phyloP scores from a whole-genome alignment of 2,113 vertebrate genomes.

The Xerus inauris region DNA sequence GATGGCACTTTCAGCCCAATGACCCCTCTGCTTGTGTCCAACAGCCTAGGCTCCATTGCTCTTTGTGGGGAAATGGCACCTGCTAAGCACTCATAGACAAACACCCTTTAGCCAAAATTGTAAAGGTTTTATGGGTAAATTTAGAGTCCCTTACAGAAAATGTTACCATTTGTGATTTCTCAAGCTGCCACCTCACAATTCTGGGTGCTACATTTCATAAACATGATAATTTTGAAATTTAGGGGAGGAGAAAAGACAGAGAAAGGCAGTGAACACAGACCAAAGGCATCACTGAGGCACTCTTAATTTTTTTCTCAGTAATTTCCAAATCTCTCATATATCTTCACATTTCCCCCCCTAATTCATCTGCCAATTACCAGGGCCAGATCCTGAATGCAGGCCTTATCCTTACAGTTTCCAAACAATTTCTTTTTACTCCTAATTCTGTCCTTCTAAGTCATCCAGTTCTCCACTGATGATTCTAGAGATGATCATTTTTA shows the following conservation, averaged over 20 bases:
- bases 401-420: too few species aligned
- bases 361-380: too few species aligned
- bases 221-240: neutral
- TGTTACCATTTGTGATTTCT: conserved; percentile 43
- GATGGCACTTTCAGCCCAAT: neutral
- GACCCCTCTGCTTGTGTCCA: neutral
- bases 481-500: neutral
- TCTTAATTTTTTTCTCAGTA: too few species aligned
- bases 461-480: neutral
- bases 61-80: conserved; percentile 79
- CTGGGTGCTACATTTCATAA: neutral
- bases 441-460: neutral
- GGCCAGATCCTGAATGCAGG: too few species aligned
- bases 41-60: conserved; percentile 73
- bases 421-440: too few species aligned
- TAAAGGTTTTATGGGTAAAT: conserved; percentile 66
- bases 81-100: conserved; percentile 80
- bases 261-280: too few species aligned
- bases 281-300: too few species aligned
- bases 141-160: conserved; percentile 58
- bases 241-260: neutral
- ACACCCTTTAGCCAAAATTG: conserved; percentile 71
- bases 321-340: too few species aligned
- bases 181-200: neutral
- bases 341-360: too few species aligned